Percentiles rank a stretch among this genome's conserved stretches.
Evolutionary conservation across 2,797 vertebrate genomes (phyloP).

Genomic region (Sebastes paucispinis): DNA sequence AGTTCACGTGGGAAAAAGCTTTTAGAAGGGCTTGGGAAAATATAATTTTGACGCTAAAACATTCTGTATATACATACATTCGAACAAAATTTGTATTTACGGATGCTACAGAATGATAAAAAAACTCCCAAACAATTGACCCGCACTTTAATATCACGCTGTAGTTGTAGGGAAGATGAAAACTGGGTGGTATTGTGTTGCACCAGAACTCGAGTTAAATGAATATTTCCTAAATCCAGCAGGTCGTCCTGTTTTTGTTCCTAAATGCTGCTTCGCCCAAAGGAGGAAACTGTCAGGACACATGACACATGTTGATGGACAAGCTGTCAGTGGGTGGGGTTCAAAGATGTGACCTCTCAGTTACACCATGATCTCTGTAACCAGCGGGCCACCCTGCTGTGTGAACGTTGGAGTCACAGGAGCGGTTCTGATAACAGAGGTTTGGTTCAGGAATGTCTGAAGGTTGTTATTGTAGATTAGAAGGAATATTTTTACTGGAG

Average conservation of each 20-base stretch:
- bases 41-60: too few relatives aligned
- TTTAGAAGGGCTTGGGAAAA: too few relatives aligned
- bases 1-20: too few relatives aligned
- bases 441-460: constrained; percentile 52
- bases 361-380: neutral
- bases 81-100: too few relatives aligned
- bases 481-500: constrained; percentile 66
- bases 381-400: constrained; percentile 38
- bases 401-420: constrained; percentile 15
- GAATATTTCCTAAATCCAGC: neutral
- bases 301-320: neutral
- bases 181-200: neutral
- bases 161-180: neutral
- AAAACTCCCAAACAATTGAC: too few relatives aligned
- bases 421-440: constrained; percentile 50
- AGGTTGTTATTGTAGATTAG: constrained; percentile 60
- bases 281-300: neutral
- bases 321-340: neutral
- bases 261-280: neutral
- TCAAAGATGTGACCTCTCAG: constrained; percentile 33
- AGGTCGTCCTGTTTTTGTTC: neutral
- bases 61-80: too few relatives aligned
- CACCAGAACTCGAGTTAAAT: neutral
- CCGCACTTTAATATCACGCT: neutral
- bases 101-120: too few relatives aligned